Conservation (phyloP, 2,113 vertebrate species). For the rat (Rattus norvegicus) region GRCr8 NC_086019.1:17015501-17016000, state of each 20-base stretch:
- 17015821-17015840: background rate
- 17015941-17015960: background rate
- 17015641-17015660: background rate
- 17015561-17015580: background rate
- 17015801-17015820: background rate
- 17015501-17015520: background rate
- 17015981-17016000: conserved; percentile 3
- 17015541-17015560: background rate
- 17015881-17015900: background rate
- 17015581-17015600: background rate
- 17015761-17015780: conserved; percentile 16
- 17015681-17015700: conserved; percentile 6
- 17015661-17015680: background rate
- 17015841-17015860: background rate
- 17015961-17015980: background rate
- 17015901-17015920: no score
- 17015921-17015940: background rate
- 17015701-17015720: conserved; percentile 11
- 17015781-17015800: background rate
- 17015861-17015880: background rate
- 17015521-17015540: background rate
- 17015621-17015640: background rate
- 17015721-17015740: background rate
- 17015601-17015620: conserved; percentile 11
- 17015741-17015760: background rate